Base-by-base conservation (phyloP, 2,888 invertebrate genomes). In the Drosophila histrio region DNA sequence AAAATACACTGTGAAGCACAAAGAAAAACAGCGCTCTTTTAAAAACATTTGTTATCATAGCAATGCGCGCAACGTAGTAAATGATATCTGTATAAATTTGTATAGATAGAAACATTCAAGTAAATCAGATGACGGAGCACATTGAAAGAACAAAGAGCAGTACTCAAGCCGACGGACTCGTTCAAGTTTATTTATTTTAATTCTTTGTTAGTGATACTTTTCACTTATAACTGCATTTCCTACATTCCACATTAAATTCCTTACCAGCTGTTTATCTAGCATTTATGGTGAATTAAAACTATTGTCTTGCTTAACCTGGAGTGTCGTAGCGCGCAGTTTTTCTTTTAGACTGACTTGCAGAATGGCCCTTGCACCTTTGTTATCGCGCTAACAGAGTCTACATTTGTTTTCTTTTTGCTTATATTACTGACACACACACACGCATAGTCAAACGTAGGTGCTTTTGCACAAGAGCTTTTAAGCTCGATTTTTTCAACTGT, bases 381-480 rank as follows among this genome's bases (percentile, higher is more conserved):
- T 70, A 68, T 65, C 49, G 38, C n/a, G 21, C 24, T 19, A 15
- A 52, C 26, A 24, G 22, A 47, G 30, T 5, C 1, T 17, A 28
- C 70, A 77, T 75, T 61, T 71, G 78, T 63, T 22, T 19, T 28
- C 24, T 44, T 15, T 46, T 34, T 5, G 22, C n/a, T 24, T 19
- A 24, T 17, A 38, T 7, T 21, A 30, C 24, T 19, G 4, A 36
- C 21, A 21, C 9, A 34, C 9, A 38, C 17, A 41, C 44, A 52
- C 3, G 9, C 17, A 47, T 28, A 21, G 1, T 19, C 7, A 17
- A 3, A 8, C 22, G 9, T 13, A 67, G 11, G n/a, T 50, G 26
- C 34, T 32, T 7, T 32, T 44, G 1, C 11, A 38, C 21, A 22
- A 11, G 43, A 57, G 56, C 43, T 58, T 47, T 53, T 38, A 56